Evolutionary conservation across 1,140 invertebrate genomes (phyloP).

Genomic region (Drosophila ohnishii): DNA sequence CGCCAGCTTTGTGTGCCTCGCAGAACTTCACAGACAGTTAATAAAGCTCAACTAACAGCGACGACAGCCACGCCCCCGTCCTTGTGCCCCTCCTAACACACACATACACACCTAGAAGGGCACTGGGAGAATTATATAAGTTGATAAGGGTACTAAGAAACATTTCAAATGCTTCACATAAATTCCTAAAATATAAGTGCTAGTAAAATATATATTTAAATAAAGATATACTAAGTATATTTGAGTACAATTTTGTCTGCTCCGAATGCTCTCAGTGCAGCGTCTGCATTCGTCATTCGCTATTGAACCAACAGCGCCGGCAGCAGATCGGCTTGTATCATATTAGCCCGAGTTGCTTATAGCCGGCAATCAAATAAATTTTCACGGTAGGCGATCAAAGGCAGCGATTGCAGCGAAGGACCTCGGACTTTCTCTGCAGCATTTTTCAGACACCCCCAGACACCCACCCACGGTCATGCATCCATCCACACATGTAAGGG

Average conservation of each 20-base stretch:
- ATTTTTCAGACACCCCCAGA: slow-evolving; percentile 49
- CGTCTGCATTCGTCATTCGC: slow-evolving; percentile 43
- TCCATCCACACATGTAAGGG: slow-evolving; percentile 23
- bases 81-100: neutral
- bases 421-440: slow-evolving; percentile 55
- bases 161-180: neutral
- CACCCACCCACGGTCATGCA: slow-evolving; percentile 20
- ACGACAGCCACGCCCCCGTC: slow-evolving; percentile 43
- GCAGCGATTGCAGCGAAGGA: slow-evolving; percentile 38
- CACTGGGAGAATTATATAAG: slow-evolving; percentile 1
- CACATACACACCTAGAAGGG: slow-evolving; percentile 2
- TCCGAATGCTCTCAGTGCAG: neutral
- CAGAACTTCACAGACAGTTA: slow-evolving; percentile 74
- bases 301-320: slow-evolving; percentile 23
- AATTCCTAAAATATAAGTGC: neutral
- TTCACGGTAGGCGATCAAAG: slow-evolving; percentile 78
- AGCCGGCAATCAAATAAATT: slow-evolving; percentile 80
- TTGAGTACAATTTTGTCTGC: no score
- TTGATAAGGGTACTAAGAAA: neutral
- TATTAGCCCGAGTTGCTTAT: slow-evolving; percentile 77
- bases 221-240: no score
- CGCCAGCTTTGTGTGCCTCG: slow-evolving; percentile 32
- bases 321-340: slow-evolving; percentile 69
- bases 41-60: slow-evolving; percentile 77
- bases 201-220: no score